A percentile compares a stretch with the other conserved stretches of the same genome.
Evolutionary conservation across 2,888 invertebrate genomes (phyloP).

Genomic region (Graphium colonna): DNA sequence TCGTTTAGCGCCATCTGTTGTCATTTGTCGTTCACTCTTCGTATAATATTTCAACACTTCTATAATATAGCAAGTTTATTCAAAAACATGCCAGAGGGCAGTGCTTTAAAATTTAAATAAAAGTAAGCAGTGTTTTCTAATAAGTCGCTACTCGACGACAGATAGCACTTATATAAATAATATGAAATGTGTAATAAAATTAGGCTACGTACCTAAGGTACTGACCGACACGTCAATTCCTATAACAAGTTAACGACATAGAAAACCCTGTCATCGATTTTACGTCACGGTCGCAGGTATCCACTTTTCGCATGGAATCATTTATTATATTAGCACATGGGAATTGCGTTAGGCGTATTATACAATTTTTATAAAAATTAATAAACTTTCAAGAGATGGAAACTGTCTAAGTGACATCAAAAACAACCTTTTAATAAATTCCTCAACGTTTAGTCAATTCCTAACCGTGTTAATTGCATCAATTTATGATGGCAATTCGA

Average conservation of each 20-base stretch:
- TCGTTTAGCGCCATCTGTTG: too few species aligned
- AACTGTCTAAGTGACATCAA: not conserved
- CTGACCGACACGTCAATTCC: constrained; percentile 2
- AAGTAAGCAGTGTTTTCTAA: too few species aligned
- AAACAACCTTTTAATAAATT: not conserved
- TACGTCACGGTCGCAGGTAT: constrained; percentile 10
- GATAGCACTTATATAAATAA: constrained; percentile 35
- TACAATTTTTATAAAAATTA: not conserved
- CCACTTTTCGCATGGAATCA: constrained; percentile 5
- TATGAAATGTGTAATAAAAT: too few species aligned
- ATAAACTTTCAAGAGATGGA: not conserved
- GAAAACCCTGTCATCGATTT: constrained; percentile 17
- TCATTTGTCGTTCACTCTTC: too few species aligned
- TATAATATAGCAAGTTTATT: too few species aligned
- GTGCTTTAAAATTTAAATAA: too few species aligned
- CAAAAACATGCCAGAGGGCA: too few species aligned
- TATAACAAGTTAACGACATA: not conserved
- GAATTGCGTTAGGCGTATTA: not conserved
- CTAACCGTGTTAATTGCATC: too few species aligned
- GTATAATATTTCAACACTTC: too few species aligned
- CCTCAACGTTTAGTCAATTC: too few species aligned
- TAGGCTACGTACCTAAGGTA: too few species aligned
- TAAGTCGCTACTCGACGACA: constrained; percentile 43
- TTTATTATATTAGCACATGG: constrained; percentile 1
- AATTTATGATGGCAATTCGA: too few species aligned